Base-by-base conservation (phyloP, 2,888 invertebrate genomes). In the Osmoderma eremita region DNA sequence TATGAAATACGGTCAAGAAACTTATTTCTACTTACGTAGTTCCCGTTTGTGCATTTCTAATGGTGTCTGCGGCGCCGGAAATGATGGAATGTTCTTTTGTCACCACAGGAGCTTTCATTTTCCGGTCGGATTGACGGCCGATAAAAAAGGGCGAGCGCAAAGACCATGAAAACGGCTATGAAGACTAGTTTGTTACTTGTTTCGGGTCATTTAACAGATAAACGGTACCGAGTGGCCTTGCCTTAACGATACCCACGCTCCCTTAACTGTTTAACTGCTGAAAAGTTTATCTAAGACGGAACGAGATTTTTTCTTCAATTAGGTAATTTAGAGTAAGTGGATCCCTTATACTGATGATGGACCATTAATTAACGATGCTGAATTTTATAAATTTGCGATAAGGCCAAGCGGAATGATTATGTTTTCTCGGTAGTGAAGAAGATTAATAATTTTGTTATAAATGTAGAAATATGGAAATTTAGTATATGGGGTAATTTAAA, bases 91-190 rank as follows among this genome's bases (percentile, higher is more conserved):
- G 82, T 78, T 81, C 80, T 82, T 80, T 82, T 81, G 82, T 82
- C 82, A 81, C 83, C 83, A 78, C 82, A 81, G 80, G 82, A 82
- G 79, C 76, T 82, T 82, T 83, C 82, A 83, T 83, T 83, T 83
- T 83, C 83, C 83, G 82, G 82, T 82, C 78, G 83, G 82, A 81
- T 82, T 82, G 79, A 69, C 69, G 73, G 75, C 78, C 81, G 82
- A 82, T 82, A 82, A 82, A 81, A 82, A 81, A 81, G 76, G 75
- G 76, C 76, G 77, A 77, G 78, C 75, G 79, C 80, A 80, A 78
- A 78, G 77, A 80, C 78, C 81, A 79, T 81, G 81, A 82, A 81
- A 82, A 81, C 79, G 81, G 73, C 73, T 71, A 73, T 72, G 72
- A 76, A 75, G 76, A 78, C 77, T 78, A 79, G 78, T 80, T 81